Evolutionary conservation across 2,888 invertebrate genomes (phyloP).

Genomic region (Lasioglossum oenotherae): DNA sequence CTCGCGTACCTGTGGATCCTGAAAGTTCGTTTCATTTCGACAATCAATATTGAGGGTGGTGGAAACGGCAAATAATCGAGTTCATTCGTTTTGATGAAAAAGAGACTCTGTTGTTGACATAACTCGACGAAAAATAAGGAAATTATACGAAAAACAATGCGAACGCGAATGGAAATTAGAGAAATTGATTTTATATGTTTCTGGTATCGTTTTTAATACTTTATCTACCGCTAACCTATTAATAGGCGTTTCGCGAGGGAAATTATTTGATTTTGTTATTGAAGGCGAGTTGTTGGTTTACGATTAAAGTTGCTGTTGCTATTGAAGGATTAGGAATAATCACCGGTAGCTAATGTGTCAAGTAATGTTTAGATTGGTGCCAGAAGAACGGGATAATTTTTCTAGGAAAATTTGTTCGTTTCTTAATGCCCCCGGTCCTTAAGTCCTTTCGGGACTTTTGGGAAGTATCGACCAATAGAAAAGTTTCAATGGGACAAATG

Average conservation of each 20-base stretch:
- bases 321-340: too few species aligned
- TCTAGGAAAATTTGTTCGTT: not conserved
- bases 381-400: not conserved
- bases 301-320: too few species aligned
- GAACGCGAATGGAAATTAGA: not conserved
- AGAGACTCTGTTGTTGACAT: not conserved
- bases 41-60: not conserved
- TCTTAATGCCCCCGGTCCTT: not conserved
- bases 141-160: not conserved
- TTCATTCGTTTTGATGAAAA: not conserved
- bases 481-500: constrained; percentile 23
- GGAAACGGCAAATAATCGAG: not conserved
- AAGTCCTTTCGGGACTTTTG: not conserved
- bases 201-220: not conserved
- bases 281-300: too few species aligned
- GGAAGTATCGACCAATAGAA: constrained; percentile 13
- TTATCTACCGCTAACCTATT: too few species aligned
- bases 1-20: not conserved
- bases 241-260: too few species aligned
- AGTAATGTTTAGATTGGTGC: not conserved
- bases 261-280: too few species aligned
- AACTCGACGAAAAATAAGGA: not conserved
- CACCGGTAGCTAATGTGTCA: too few species aligned
- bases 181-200: not conserved
- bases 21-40: not conserved